Conservation (phyloP, 2,113 vertebrate species). For the Uropsilus gracilis region DNA sequence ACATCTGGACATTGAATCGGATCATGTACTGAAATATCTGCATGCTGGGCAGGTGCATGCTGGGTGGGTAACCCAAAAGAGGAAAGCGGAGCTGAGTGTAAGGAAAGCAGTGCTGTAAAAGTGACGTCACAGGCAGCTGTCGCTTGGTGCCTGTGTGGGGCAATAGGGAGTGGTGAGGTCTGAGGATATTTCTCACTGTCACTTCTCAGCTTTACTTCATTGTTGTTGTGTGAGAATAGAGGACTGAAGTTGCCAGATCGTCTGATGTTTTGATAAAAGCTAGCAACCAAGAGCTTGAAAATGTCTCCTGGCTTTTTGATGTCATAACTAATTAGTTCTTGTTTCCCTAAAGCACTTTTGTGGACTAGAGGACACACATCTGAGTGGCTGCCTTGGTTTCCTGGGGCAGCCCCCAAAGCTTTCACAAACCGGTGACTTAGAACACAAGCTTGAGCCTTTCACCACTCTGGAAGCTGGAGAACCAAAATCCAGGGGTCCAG, state of each 20-base stretch:
- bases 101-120: no score
- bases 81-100: fast-evolving
- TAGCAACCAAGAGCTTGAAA: background rate
- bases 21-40: background rate
- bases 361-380: background rate
- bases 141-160: fast-evolving
- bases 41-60: background rate
- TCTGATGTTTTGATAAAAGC: background rate
- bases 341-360: background rate
- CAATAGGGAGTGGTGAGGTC: background rate
- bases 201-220: background rate
- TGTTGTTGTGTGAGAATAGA: background rate
- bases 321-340: background rate
- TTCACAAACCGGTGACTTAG: background rate
- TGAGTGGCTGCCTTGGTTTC: background rate
- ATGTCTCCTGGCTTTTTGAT: background rate
- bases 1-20: background rate
- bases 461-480: background rate
- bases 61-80: background rate
- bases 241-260: background rate
- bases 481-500: background rate
- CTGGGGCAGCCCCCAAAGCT: background rate
- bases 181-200: no score
- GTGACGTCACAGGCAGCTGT: background rate
- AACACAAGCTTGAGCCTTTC: background rate